Conservation (phyloP, 2,797 vertebrate genomes). For the Podargus strigoides region DNA sequence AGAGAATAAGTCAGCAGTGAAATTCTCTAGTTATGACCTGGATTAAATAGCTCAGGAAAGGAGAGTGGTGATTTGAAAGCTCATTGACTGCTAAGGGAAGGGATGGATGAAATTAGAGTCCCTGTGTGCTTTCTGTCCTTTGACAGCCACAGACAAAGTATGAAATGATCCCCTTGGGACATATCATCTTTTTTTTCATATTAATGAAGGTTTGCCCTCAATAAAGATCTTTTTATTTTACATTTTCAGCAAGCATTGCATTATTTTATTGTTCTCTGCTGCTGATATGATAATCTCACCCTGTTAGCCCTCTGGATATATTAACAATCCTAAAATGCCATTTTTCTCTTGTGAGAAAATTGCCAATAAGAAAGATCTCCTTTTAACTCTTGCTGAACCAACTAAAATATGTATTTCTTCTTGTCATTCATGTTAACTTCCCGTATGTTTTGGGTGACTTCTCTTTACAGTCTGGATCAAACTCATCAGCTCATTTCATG, state of each 20-base stretch:
- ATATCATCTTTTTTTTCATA: background rate
- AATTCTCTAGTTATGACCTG: background rate
- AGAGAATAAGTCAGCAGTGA: background rate
- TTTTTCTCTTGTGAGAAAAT: background rate
- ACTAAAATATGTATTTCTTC: background rate
- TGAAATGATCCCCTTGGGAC: background rate
- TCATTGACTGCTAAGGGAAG: background rate
- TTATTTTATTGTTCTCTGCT: conserved; percentile 24
- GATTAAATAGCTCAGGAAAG: background rate
- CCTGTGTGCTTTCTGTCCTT: background rate
- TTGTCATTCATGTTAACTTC: background rate
- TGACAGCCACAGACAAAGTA: background rate
- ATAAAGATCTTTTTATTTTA: background rate
- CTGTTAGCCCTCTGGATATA: background rate
- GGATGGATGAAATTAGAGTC: background rate
- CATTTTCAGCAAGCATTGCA: background rate
- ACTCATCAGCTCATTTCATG: background rate
- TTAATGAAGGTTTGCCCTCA: background rate
- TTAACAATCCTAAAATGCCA: background rate
- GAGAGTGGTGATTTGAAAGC: background rate
- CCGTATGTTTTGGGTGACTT: background rate
- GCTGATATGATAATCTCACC: background rate
- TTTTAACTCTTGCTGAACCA: background rate
- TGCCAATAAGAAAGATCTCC: background rate
- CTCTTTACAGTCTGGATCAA: background rate